These are phyloP conservation scores for Pogonus chalceus DNA, from an alignment of 1,140 invertebrate species.

Conservation along the genomic window DNA sequence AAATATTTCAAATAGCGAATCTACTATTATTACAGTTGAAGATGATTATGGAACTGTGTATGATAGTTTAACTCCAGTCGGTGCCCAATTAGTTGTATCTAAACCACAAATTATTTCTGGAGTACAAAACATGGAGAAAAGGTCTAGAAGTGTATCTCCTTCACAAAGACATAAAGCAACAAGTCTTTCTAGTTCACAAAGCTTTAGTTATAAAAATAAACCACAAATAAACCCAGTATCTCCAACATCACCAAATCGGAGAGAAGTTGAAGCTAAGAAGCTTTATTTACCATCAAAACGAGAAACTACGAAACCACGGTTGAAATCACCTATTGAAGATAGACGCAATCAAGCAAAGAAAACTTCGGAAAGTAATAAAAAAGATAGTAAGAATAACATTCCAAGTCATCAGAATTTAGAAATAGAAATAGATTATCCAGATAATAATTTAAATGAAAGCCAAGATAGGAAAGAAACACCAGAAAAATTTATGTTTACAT, in stretches of 20 bases:
- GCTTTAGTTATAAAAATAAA: background rate
- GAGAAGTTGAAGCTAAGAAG: constrained; percentile 23
- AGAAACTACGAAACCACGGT: constrained; percentile 27
- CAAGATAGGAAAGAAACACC: constrained; percentile 5
- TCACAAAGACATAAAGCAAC: background rate
- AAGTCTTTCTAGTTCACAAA: background rate
- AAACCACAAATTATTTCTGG: background rate
- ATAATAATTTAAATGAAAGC: constrained; percentile 12
- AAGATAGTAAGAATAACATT: constrained; percentile 19
- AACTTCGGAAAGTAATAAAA: constrained; percentile 29
- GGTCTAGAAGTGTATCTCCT: background rate
- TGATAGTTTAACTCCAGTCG: constrained; percentile 2
- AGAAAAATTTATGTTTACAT: constrained; percentile 3
- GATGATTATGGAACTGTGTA: background rate
- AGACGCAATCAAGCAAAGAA: constrained; percentile 11
- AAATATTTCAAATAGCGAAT: background rate
- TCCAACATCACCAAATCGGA: background rate
- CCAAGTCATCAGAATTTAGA: constrained; percentile 16
- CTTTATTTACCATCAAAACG: constrained; percentile 28
- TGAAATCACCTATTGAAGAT: constrained; percentile 28
- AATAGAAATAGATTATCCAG: constrained; percentile 17
- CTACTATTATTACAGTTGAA: background rate
- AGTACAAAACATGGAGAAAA: background rate
- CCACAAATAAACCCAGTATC: background rate
- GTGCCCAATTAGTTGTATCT: background rate